Base-by-base conservation (phyloP, 37 sponge, comb jelly and placozoan species). In the Mnemiopsis leidyi region DNA sequence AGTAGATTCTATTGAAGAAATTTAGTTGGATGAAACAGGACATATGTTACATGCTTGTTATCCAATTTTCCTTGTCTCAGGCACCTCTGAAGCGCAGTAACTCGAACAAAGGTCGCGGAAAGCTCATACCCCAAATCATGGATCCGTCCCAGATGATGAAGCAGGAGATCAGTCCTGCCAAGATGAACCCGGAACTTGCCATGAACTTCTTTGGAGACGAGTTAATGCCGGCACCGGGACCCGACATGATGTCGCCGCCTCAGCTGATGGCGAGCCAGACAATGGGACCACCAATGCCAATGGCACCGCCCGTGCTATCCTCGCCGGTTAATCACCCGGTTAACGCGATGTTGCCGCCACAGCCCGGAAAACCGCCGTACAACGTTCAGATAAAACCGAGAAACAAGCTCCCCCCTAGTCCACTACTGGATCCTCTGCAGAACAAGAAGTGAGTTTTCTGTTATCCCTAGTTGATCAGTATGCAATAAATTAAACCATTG, bases 201-300 rank as follows among this genome's bases (percentile, higher is more conserved):
- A 21, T 40, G 38, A 85, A 40, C 61, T 85, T 85, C 90, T 85
- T 85, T 23, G 90, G 90, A 2, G 90, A 85, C 24, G 90, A 85
- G 61, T 61, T 85, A 61, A 33, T 85, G 16, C 90, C 90, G 24
- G 90, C 36, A 28, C 26, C 61, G 61, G 82, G 90, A 18, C 75
- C 75, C n/a, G 79, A 77, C 36, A 32, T 77, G 79, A 77, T 77
- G 79, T 77, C 79, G 2, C 73, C 73, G 24, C 9, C 73, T 69
- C 61, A 85, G 61, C 38, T 85, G 90, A 85, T 85, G 90, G 40
- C 90, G n/a, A 28, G 38, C 39, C 79, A 77, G 79, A 16, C 90
- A 2, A 85, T 85, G 90, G 90, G 90, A 9, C 90, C 90, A 13
- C 90, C 90, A 0, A 33, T 77, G 36, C 26, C 32, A 77, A 28